Percentiles rank a stretch among this genome's conserved stretches.
phyloP scores from a whole-genome alignment of 2,888 invertebrate species.

The Sesia bembeciformis region DNA sequence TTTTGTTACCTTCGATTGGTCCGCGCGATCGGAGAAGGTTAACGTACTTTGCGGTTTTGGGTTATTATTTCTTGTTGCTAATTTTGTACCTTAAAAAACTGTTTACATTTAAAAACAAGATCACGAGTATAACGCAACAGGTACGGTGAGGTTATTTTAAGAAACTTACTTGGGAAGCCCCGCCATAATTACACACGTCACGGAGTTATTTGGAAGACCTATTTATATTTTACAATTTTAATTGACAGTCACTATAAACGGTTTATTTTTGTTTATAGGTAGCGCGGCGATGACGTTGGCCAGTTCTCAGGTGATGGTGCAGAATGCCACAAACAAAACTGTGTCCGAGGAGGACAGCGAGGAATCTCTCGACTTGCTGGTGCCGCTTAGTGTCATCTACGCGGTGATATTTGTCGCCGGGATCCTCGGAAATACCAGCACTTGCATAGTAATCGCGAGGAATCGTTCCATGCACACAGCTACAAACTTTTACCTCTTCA shows the following conservation, averaged over 20 bases:
- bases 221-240: not conserved
- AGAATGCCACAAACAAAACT: slow-evolving; percentile 43
- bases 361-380: slow-evolving; percentile 75
- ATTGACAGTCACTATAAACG: not conserved
- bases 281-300: slow-evolving; percentile 22
- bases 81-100: not conserved
- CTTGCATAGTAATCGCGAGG: slow-evolving; percentile 83
- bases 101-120: too few species aligned
- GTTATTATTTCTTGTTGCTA: not conserved
- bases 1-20: too few species aligned
- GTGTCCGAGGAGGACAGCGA: slow-evolving; percentile 37
- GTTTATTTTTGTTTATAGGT: slow-evolving; percentile 23
- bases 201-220: not conserved
- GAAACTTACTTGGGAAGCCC: not conserved
- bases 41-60: not conserved
- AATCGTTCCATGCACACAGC: slow-evolving; percentile 89
- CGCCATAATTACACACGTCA: not conserved
- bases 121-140: too few species aligned
- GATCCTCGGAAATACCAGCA: slow-evolving; percentile 84
- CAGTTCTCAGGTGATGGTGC: slow-evolving; percentile 22
- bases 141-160: not conserved
- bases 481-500: slow-evolving; percentile 88
- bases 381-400: slow-evolving; percentile 81
- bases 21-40: not conserved
- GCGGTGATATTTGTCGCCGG: slow-evolving; percentile 81